These are phyloP conservation scores for Onychomys arenicola DNA, from an alignment of 2,797 vertebrate species.

Conservation along the genomic window DNA sequence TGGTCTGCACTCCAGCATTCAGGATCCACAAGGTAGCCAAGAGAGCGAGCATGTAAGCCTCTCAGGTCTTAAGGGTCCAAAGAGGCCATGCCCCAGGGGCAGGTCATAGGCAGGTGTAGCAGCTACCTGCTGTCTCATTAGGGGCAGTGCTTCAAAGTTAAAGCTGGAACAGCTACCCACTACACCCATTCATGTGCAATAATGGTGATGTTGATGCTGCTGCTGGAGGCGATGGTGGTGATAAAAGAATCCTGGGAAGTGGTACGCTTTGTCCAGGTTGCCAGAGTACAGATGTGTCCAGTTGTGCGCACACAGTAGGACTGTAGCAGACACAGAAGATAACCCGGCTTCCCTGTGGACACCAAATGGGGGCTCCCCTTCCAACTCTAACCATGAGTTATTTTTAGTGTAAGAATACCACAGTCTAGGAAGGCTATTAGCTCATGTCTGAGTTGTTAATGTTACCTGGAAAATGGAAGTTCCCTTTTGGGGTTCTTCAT, in stretches of 20 bases:
- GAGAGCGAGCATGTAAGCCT: no score
- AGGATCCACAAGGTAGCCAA: no score
- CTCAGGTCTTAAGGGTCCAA: no score
- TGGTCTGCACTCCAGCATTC: no score
- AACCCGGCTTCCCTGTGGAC: neutral
- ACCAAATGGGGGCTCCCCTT: constrained; percentile 8
- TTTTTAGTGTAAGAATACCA: constrained; percentile 47
- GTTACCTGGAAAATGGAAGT: neutral
- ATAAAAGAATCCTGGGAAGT: neutral
- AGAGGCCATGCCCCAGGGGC: no score
- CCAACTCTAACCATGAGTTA: neutral
- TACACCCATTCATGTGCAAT: neutral
- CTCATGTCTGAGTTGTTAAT: neutral
- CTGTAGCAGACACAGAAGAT: neutral
- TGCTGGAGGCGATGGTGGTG: neutral
- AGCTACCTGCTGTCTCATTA: no score
- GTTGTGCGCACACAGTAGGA: neutral
- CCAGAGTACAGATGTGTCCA: neutral
- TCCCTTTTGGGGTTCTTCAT: neutral
- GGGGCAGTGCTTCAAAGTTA: no score
- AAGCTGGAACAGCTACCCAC: no score
- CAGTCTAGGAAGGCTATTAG: constrained; percentile 7
- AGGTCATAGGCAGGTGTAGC: no score
- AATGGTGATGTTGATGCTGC: neutral
- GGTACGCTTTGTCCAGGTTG: neutral